Evolutionary conservation across 1,140 invertebrate species (phyloP), one percentile per base, ranked within the genome.

Genomic region (Drosophila willistoni): DNA sequence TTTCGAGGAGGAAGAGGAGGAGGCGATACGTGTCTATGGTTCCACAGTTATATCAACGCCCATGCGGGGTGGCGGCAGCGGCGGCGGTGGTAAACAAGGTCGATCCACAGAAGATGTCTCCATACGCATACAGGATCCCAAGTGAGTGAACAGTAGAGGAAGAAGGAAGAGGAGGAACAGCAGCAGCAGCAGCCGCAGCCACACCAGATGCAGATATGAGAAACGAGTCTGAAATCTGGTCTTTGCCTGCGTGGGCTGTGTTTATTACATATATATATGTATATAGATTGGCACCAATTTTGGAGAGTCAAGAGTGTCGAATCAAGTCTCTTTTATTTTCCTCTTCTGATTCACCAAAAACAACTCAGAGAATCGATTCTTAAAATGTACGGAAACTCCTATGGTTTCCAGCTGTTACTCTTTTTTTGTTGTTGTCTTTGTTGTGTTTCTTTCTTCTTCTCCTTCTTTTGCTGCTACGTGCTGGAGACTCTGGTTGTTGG

Each of bases 1-100:
- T 10, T 96, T 96, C 90, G 96, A 96, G 91, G 96, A 96, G 90
- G 96, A 96, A 81, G 95, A 95, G 62, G 96, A 96, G 90, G 95
- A 96, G 92, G 95, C 95, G 57, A 96, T 96, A 73, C 95, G 95
- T 87, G 95, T 96, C 7, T 96, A 96, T 92, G 95, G 96, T 22
- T 94, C 95, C 36, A 96, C 95, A 64, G 95, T 94, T 62, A 95
- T 92, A 79, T 92, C 92, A 34, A 93, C 93, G 73, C 93, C 93
- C 85, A 92, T 94, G 81, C 92, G 93, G 75, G 93, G 93, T 68
- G 87, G 79, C 64, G 72, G 72, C 56, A 68, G 74, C 29, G 87
- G 79, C 64, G 72, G 72, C 61, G 70, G 74, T 25, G 76, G 84
- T n/a, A 89, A 89, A 87, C 84, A 91, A 81, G 84, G 82, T 81